Conservation (phyloP, 2,888 invertebrate genomes). For the Phytoseiulus persimilis region DNA sequence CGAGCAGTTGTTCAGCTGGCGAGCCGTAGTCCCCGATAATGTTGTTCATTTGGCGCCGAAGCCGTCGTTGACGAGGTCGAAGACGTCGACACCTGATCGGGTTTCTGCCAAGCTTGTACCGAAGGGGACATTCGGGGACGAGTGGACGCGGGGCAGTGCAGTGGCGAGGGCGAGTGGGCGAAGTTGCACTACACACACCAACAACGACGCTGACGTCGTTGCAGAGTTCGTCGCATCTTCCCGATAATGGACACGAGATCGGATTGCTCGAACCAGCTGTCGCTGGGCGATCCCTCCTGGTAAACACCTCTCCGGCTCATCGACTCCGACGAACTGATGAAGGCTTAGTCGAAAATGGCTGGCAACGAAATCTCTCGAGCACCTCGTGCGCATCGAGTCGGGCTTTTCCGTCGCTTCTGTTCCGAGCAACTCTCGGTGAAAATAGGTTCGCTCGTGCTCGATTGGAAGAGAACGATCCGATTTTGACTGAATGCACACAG, state of each 20-base stretch:
- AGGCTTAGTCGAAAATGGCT: too few relatives aligned
- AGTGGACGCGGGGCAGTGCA: neutral
- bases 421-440: too few relatives aligned
- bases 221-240: neutral
- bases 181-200: neutral
- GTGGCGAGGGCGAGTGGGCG: neutral
- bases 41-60: neutral
- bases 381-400: neutral
- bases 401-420: too few relatives aligned
- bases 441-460: too few relatives aligned
- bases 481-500: too few relatives aligned
- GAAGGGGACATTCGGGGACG: neutral
- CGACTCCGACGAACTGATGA: too few relatives aligned
- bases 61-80: neutral
- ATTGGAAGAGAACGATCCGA: too few relatives aligned
- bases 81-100: neutral
- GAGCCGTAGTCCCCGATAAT: neutral
- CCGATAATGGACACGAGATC: neutral
- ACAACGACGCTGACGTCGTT: neutral
- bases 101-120: neutral
- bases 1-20: neutral
- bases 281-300: neutral
- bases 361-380: too few relatives aligned
- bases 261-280: neutral
- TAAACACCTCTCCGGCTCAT: too few relatives aligned